Evolutionary conservation across 2,797 vertebrate species (phyloP), one percentile per base, ranked within the genome.

Genomic region (Galagoides demidoff): DNA sequence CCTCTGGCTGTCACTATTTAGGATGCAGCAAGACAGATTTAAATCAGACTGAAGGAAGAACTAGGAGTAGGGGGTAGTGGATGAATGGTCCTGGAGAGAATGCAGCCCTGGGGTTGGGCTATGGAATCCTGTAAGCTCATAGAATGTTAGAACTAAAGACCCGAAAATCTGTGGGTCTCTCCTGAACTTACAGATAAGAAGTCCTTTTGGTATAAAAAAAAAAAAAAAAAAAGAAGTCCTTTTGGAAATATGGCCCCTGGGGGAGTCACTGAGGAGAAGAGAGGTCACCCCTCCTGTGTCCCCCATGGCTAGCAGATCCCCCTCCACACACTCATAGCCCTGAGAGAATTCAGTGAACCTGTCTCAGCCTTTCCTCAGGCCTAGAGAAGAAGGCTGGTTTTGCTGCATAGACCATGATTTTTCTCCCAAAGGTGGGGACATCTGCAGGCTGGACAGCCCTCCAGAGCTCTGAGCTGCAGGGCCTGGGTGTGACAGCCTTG

Each of bases 11-110:
- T 64, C 71, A 74, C 19, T 89, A 27, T 81, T 92, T 70, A 73
- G 27, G 27, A 49, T 85, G 49, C 39, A 93, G 74, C 85, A 85
- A 95, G 71, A 94, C 83, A 37, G 64, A 94, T 90, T 95, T 90
- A 74, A 95, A 89, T 84, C 74, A 83, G 74, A 88, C 68, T 29
- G 45, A 84, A 94, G 55, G 79, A 91, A 61, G 73, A 95, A 85
- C 79, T 71, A 57, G 63, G 57, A 92, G 27, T 43, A 4, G 49
- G 34, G 55, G 31, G 12, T 61, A 59, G 34, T 86, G 29, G 20
- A 13, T 86, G 29, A 17, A 13, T 83, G 52, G 39, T 64, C 73
- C 19, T 11, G 17, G 34, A 89, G 76, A 22, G 49, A 95, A 93
- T 59, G 43, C 57, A 90, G 74, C n/a, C 64, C 78, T 25, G 22